Base-by-base conservation (phyloP, 2,113 vertebrate species). In the Cephalopterus ornatus region DNA sequence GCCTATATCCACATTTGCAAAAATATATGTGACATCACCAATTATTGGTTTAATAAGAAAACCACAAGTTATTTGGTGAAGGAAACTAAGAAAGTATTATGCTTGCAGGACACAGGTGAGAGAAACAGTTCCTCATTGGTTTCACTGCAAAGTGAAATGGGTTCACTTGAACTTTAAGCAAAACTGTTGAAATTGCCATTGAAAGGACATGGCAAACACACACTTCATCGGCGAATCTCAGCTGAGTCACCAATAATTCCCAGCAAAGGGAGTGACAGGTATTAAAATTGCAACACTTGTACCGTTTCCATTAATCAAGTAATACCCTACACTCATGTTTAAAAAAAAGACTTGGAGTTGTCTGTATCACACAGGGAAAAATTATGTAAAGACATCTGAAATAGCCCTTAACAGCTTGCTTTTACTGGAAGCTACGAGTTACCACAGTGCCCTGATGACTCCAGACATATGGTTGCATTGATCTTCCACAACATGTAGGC, bases 41-140 rank as follows among this genome's bases (percentile, higher is more conserved):
- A 17, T 84, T 63, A 73, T 18, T 41, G 22, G 3, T 67, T 72
- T 30, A 19, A 33, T 70, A 75, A 67, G 30, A 72, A 86, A 88
- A 79, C 14, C 52, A 58, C 26, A 72, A 67, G 15, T 28, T 21
- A 23, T 18, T 72, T 71, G 37, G 22, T 37, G 65, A 75, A 85
- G 66, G 61, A 62, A 85, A 59, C 15, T 37, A 41, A 66, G 14
- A 18, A 89, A 72, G 8, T 73, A 11, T 42, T 72, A 47, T 2
- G 1, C 6, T 59, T 72, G 22, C 32, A 82, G 47, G 8, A 71
- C 33, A 28, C 0, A 0, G 37, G 19, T 63, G 50, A 66, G 59
- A 78, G 35, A 12, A 81, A 23, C 21, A 72, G 23, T 14, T 74
- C 11, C 47, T 46, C 35, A 23, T 2, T 4, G 14, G 11, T 89